Percentiles rank a stretch among this genome's conserved stretches.
These are phyloP conservation scores for Chromobotia macracanthus DNA, from an alignment of 2,797 vertebrate genomes.

Conservation along the genomic window DNA sequence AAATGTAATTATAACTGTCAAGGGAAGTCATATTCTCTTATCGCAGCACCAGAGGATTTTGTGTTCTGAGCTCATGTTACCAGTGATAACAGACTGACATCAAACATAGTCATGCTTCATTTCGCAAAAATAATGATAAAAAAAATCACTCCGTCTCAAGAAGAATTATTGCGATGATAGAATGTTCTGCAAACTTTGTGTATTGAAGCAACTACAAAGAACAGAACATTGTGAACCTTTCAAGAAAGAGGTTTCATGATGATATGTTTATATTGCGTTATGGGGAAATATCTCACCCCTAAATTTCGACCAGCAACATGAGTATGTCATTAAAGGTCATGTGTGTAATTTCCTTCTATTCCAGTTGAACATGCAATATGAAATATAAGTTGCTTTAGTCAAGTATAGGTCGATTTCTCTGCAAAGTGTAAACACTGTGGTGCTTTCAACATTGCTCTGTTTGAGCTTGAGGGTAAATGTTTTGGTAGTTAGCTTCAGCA, in stretches of 20 bases:
- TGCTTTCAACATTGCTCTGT: no score
- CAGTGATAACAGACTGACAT: slow-evolving; percentile 11
- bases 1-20: background rate
- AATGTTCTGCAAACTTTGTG: background rate
- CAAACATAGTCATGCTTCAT: slow-evolving; percentile 1
- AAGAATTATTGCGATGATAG: slow-evolving; percentile 2
- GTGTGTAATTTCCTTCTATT: background rate
- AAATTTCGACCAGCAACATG: background rate
- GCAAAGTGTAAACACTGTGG: background rate
- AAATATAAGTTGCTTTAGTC: background rate
- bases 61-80: background rate
- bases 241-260: background rate
- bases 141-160: slow-evolving; percentile 16
- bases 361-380: background rate
- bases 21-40: background rate
- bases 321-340: background rate
- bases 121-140: background rate
- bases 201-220: background rate
- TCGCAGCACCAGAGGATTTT: background rate
- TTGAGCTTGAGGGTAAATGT: background rate
- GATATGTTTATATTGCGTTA: background rate
- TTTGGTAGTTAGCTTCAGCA: background rate
- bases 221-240: slow-evolving; percentile 26
- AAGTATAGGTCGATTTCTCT: background rate
- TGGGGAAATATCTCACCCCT: no score